Conservation (phyloP, 2,888 invertebrate genomes). For the Drepanosiphum platanoidis region DNA sequence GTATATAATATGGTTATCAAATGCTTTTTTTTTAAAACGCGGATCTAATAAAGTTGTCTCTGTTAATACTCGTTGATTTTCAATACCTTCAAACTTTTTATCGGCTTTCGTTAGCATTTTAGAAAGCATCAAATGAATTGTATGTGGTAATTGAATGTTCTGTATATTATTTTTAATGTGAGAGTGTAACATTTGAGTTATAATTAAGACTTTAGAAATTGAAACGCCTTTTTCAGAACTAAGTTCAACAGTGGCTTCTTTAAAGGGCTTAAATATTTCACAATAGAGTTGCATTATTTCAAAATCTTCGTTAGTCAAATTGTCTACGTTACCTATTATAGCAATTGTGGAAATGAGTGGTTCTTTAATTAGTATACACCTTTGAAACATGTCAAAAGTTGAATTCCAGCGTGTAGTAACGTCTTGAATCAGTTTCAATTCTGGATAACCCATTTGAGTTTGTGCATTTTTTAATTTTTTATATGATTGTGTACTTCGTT, state of each 20-base stretch:
- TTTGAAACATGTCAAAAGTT: not conserved
- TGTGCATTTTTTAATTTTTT: constrained; percentile 39
- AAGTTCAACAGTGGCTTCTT: constrained; percentile 61
- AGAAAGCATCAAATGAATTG: constrained; percentile 38
- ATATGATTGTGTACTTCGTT: constrained; percentile 25
- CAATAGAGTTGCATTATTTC: constrained; percentile 55
- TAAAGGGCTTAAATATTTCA: constrained; percentile 61
- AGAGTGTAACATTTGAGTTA: constrained; percentile 31
- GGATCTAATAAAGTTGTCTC: constrained; percentile 62
- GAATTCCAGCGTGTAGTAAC: constrained; percentile 2
- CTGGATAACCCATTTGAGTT: not conserved
- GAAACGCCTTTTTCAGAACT: constrained; percentile 34
- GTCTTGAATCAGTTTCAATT: constrained; percentile 17
- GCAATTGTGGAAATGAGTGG: constrained; percentile 50
- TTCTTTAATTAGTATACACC: constrained; percentile 61
- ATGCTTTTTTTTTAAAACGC: constrained; percentile 57
- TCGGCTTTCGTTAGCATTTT: constrained; percentile 60
- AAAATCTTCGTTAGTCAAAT: constrained; percentile 62
- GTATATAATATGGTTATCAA: constrained; percentile 38
- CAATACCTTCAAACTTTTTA: constrained; percentile 61
- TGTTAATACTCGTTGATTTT: constrained; percentile 60
- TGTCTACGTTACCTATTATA: constrained; percentile 56
- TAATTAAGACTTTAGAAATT: constrained; percentile 32
- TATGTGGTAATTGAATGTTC: constrained; percentile 28
- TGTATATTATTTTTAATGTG: constrained; percentile 35